These are phyloP conservation scores for Heteromurus nitidus DNA, from an alignment of 2,888 invertebrate species.

Conservation along the genomic window DNA sequence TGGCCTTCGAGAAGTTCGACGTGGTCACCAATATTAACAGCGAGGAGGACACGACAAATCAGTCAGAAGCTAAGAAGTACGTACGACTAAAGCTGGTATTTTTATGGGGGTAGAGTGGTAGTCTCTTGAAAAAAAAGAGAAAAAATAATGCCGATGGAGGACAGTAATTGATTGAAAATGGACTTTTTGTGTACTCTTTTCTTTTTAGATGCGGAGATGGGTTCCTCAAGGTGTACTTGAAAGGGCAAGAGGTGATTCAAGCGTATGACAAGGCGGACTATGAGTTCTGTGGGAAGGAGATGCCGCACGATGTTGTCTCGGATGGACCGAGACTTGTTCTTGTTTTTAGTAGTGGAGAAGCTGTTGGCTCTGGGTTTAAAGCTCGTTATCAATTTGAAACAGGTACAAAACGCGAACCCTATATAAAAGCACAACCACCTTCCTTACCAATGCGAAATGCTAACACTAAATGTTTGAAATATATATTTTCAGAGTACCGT, in stretches of 20 bases:
- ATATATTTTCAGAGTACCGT: conserved; percentile 64
- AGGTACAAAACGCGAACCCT: conserved; percentile 79
- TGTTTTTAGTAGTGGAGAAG: conserved; percentile 95
- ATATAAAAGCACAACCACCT: no score
- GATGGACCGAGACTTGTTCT: conserved; percentile 95
- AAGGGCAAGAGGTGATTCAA: conserved; percentile 93
- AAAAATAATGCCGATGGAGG: not conserved
- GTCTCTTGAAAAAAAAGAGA: no score
- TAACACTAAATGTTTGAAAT: no score
- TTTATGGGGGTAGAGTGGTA: no score
- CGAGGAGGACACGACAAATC: conserved; percentile 70
- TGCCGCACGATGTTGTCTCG: conserved; percentile 87
- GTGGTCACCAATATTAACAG: conserved; percentile 86
- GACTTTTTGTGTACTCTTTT: no score
- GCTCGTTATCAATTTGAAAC: conserved; percentile 90
- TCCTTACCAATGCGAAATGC: no score
- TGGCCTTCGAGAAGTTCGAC: conserved; percentile 91
- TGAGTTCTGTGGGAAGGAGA: conserved; percentile 90
- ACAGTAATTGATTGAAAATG: conserved; percentile 28
- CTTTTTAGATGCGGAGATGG: conserved; percentile 90
- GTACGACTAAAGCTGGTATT: no score
- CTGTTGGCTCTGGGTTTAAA: conserved; percentile 93
- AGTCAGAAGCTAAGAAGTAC: conserved; percentile 64
- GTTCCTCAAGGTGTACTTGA: conserved; percentile 91
- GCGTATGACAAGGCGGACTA: conserved; percentile 95